Evolutionary conservation across 2,113 vertebrate species (phyloP), one percentile per base, ranked within the genome.

Genomic region (Epinephelus lanceolatus): DNA sequence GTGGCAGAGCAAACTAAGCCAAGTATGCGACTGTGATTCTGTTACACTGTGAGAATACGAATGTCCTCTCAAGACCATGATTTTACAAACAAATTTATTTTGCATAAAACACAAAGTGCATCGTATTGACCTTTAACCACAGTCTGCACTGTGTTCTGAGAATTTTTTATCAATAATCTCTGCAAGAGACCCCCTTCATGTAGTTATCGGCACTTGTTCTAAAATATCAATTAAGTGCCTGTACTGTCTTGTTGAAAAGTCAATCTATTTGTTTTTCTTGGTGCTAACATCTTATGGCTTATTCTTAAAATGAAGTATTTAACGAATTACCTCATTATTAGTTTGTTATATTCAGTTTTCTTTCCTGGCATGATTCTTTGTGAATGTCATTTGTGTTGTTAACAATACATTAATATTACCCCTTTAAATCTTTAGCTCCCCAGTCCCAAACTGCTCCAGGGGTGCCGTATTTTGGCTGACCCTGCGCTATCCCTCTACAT

Each of bases 51-150:
- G 9, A 62, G 17, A 60, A 49, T 37, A 6, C 30, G 45, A 76
- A 63, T 27, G 37, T 17, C 25, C 13, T 45, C 18, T 42, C 2
- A 33, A 25, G 18, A 37, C 17, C 3, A 18, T 45, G 14, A 8
- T 68, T 78, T 55, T 42, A 17, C 45, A 59, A 66, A 57, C 12
- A 66, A 78, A 57, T 9, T 57, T 25, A 21, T 55, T 60, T 18
- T 56, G 18, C 18, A 74, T 55, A 57, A 82, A 59, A 71, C 51
- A 71, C 15, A 42, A 19, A 60, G 19, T 37, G 6, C 4, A n/a
- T 33, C 25, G 37, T 7, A 45, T 3, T 13, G 10, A 59, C 27
- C 33, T 59, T 27, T 25, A 18, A 57, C n/a, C 19, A 5, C 17
- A 17, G 53, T 71, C 33, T 11, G 7, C 14, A 25, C 23, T 37